Evolutionary conservation across 2,113 vertebrate species (phyloP), one percentile per base, ranked within the genome.

Genomic region (Dipodomys spectabilis): DNA sequence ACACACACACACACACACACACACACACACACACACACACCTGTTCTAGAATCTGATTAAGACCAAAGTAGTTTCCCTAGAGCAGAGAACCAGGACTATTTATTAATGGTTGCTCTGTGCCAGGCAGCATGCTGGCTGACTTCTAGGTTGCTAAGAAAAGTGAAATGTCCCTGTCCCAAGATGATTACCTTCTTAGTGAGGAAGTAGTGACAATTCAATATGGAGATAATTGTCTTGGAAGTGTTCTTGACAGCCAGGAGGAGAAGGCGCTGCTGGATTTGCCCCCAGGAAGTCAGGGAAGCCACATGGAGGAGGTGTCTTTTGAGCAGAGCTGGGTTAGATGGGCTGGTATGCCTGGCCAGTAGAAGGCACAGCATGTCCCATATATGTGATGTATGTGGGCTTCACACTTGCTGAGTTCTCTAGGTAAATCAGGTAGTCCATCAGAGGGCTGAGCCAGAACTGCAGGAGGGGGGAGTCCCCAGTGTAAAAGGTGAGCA

Each of bases 401-500:
- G 74, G 1, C 68, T 16, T 68, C 27, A 20, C 20, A 62, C 1
- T 27, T 13, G 7, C 10, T 18, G 18, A n/a, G 12, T 62, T 78
- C 2, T 71, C 32, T 19, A 19, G 5, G 13, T 19, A 68, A 45
- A 57, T 20, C 0, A 6, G 1, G 1, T 4, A 30, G 1, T 44
- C 6, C 1, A 0, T 62, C 1, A 60, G 10, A 82, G 8, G 64
- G 39, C 44, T n/a, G 22, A 73, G 12, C 71, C 6, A 2, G 6
- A 44, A 39, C 32, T 62, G 6, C 12, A 27, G 44, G 9, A 77
- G 15, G 32, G 9, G 74, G 15, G 53, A 0, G 11, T 9, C 62
- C 13, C 18, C 1, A 32, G 22, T 35, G 6, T 25, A 23, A 62
- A 10, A 30, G 27, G 0, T 7, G 1, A 27, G 32, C 2, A 7